Conservation (phyloP, 2,888 invertebrate species). For the Oscheius myriophilus region DNA sequence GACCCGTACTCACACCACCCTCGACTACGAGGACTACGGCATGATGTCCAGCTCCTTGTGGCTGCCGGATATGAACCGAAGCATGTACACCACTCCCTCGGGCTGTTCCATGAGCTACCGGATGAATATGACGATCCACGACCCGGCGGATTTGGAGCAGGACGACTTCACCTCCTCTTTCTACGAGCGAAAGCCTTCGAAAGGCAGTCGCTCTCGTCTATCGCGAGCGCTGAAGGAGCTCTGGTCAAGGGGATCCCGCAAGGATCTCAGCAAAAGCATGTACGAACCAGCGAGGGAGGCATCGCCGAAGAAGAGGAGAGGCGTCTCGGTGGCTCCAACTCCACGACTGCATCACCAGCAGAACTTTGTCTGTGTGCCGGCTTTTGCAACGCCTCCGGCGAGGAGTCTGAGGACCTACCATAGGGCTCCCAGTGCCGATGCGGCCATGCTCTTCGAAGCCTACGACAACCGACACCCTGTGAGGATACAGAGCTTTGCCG, state of each 20-base stretch:
- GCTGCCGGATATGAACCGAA: constrained; percentile 26
- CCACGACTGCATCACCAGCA: neutral
- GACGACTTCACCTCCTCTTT: constrained; percentile 2
- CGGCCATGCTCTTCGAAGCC: constrained; percentile 3
- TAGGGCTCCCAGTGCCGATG: constrained; percentile 28
- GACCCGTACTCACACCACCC: constrained; percentile 26
- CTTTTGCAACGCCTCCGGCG: constrained; percentile 10
- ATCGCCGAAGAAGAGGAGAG: constrained; percentile 18
- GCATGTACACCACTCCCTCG: constrained; percentile 27
- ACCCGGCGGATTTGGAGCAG: constrained; percentile 12
- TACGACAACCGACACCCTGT: constrained; percentile 1
- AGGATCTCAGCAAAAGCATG: constrained; percentile 28
- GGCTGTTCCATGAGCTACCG: constrained; percentile 32
- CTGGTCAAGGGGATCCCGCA: constrained; percentile 20
- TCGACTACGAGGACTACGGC: constrained; percentile 32
- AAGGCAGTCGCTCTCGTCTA: constrained; percentile 25
- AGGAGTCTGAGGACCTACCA: constrained; percentile 4
- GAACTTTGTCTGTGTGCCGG: constrained; percentile 11
- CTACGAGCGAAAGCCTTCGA: constrained; percentile 23
- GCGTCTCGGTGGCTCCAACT: constrained; percentile 9
- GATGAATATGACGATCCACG: constrained; percentile 33
- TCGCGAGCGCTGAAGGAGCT: constrained; percentile 35
- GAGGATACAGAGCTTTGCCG: constrained; percentile 26
- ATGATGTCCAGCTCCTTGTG: constrained; percentile 19
- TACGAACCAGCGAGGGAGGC: constrained; percentile 6